A percentile compares a stretch with the other conserved stretches of the same genome.
Conservation (phyloP, 2,888 invertebrate species). For the Drosophila percnosoma region DNA sequence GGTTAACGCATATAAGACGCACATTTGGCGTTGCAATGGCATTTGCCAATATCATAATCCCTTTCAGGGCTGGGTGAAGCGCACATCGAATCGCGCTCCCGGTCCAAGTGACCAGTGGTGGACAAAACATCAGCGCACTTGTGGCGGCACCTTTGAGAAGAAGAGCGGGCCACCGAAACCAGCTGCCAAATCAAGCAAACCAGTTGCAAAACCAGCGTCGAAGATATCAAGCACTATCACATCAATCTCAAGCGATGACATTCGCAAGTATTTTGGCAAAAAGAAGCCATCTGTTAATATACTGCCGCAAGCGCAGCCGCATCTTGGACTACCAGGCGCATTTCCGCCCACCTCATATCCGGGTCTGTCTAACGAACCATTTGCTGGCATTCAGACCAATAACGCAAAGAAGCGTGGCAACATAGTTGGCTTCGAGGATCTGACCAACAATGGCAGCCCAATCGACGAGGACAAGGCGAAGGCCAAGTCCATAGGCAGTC, state of each 20-base stretch:
- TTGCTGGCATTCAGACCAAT: slow-evolving; percentile 26
- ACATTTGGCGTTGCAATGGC: slow-evolving; percentile 98
- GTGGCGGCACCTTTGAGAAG: slow-evolving; percentile 94
- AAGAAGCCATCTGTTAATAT: slow-evolving; percentile 16
- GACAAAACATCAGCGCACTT: slow-evolving; percentile 89
- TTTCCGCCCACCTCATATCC: slow-evolving; percentile 77
- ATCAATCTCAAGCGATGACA: slow-evolving; percentile 27
- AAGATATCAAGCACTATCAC: slow-evolving; percentile 12
- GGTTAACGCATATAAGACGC: slow-evolving; percentile 93
- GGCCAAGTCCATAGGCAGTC: not conserved
- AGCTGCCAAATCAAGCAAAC: slow-evolving; percentile 8
- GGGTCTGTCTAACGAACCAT: slow-evolving; percentile 60
- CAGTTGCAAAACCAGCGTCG: slow-evolving; percentile 43
- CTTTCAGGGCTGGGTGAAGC: slow-evolving; percentile 94
- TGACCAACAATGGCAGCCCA: slow-evolving; percentile 26
- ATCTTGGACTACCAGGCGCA: slow-evolving; percentile 36
- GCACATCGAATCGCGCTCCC: slow-evolving; percentile 95
- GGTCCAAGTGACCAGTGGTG: slow-evolving; percentile 95
- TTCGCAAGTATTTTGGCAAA: slow-evolving; percentile 60
- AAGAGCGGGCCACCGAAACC: slow-evolving; percentile 89
- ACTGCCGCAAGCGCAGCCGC: slow-evolving; percentile 22
- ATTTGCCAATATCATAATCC: slow-evolving; percentile 92
- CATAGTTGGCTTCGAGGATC: slow-evolving; percentile 72
- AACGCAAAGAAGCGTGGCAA: slow-evolving; percentile 52
- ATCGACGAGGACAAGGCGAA: slow-evolving; percentile 18